Conservation (phyloP, 2,113 vertebrate genomes). For the Xenopus laevis region DNA sequence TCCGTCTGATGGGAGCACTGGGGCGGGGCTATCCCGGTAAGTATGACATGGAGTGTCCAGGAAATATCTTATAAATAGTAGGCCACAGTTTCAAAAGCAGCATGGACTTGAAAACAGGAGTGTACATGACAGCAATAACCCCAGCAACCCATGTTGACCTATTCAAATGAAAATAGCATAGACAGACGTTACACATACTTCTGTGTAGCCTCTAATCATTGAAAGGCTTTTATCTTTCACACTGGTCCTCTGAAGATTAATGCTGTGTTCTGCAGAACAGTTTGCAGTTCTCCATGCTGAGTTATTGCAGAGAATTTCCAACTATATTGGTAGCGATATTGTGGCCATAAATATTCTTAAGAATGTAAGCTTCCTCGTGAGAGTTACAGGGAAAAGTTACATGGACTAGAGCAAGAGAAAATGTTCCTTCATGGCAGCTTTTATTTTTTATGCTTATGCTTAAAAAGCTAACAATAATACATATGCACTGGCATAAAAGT, state of each 20-base stretch:
- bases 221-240: not conserved
- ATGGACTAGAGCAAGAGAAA: not conserved
- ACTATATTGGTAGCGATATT: slow-evolving; percentile 28
- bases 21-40: too few species aligned
- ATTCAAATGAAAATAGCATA: not conserved
- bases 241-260: slow-evolving; percentile 5
- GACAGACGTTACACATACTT: not conserved
- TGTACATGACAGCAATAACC: too few species aligned
- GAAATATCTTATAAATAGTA: too few species aligned
- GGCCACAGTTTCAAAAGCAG: too few species aligned
- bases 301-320: slow-evolving; percentile 19
- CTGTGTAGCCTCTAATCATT: not conserved
- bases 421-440: slow-evolving; percentile 1
- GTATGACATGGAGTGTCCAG: too few species aligned
- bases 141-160: not conserved
- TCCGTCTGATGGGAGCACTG: too few species aligned
- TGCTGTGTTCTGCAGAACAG: not conserved
- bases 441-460: not conserved
- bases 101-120: too few species aligned
- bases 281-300: slow-evolving; percentile 13
- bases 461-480: too few species aligned
- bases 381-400: slow-evolving; percentile 7
- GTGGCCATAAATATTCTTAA: slow-evolving; percentile 31
- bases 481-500: too few species aligned
- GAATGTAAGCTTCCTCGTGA: slow-evolving; percentile 10